Evolutionary conservation across 2,888 invertebrate genomes (phyloP).

Genomic region (Spodoptera littoralis): DNA sequence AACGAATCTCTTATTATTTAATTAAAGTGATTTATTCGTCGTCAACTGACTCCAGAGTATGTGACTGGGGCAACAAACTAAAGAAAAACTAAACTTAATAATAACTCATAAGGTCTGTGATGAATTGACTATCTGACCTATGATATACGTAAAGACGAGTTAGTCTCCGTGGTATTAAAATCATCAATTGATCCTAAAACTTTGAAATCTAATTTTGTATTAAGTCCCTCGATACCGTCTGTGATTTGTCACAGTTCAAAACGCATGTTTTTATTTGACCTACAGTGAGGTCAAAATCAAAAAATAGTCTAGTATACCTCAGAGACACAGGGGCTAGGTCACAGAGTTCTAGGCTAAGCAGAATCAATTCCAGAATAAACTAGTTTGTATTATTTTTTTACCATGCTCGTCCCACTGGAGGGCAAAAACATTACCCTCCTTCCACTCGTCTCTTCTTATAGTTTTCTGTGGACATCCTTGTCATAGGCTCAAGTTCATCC

Average conservation of each 20-base stretch:
- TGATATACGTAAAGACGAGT: background rate
- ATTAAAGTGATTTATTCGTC: background rate
- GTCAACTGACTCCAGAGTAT: no score
- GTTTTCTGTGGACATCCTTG: no score
- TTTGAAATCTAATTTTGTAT: slow-evolving; percentile 1
- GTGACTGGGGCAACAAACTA: slow-evolving; percentile 13
- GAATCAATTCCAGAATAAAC: no score
- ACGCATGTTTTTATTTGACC: background rate
- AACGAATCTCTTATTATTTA: no score
- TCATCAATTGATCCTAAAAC: slow-evolving; percentile 6
- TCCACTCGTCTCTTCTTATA: no score
- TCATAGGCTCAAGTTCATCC: no score
- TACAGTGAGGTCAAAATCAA: background rate
- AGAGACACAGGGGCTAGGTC: no score
- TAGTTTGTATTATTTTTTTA: no score
- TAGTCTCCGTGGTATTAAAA: slow-evolving; percentile 18
- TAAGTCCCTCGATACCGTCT: slow-evolving; percentile 6
- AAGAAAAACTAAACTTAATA: slow-evolving; percentile 21
- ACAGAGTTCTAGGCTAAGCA: no score
- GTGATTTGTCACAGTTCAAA: slow-evolving; percentile 4
- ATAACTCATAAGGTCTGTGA: slow-evolving; percentile 22
- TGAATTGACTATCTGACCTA: background rate
- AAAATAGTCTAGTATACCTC: no score
- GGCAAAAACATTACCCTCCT: no score
- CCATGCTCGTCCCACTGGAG: no score